phyloP scores from a whole-genome alignment of 2,113 vertebrate genomes.

The Isichthys henryi region DNA sequence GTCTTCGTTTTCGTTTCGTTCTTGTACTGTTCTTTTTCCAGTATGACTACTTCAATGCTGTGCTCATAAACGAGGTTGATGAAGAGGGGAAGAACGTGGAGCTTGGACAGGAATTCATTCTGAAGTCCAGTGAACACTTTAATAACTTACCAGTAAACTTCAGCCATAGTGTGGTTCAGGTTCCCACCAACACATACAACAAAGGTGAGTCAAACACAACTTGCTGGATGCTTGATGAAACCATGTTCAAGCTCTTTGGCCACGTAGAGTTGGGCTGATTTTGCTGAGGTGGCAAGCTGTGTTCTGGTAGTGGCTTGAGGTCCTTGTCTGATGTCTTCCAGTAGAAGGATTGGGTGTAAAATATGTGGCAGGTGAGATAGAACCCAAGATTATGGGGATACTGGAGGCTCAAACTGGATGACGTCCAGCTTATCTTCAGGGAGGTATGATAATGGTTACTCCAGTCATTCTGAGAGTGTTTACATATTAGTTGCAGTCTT shows the following conservation, averaged over 20 bases:
- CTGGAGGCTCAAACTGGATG: not conserved
- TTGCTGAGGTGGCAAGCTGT: not conserved
- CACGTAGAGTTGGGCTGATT: not conserved
- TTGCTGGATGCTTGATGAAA: not conserved
- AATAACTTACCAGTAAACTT: conserved; percentile 93
- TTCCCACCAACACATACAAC: conserved; percentile 98
- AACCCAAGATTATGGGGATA: not conserved
- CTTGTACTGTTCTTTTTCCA: conserved; percentile 45
- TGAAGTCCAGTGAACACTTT: conserved; percentile 94
- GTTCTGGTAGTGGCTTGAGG: not conserved
- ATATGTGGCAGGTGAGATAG: not conserved
- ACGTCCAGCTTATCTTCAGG: not conserved
- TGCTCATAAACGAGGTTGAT: conserved; percentile 90
- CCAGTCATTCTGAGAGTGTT: not conserved
- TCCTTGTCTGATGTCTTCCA: not conserved
- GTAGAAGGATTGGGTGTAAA: not conserved
- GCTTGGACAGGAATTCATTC: conserved; percentile 86
- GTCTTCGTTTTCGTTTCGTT: not conserved
- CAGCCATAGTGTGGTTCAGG: conserved; percentile 92
- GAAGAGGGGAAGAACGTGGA: conserved; percentile 86
- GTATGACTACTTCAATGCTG: conserved; percentile 97
- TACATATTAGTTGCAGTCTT: not conserved
- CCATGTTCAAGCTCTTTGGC: not conserved
- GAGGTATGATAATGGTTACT: not conserved
- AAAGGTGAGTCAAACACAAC: conserved; percentile 56